Evolutionary conservation across 23 tunicate species (phyloP), one percentile per base, ranked within the genome.

Genomic region (Halocynthia roretzi): DNA sequence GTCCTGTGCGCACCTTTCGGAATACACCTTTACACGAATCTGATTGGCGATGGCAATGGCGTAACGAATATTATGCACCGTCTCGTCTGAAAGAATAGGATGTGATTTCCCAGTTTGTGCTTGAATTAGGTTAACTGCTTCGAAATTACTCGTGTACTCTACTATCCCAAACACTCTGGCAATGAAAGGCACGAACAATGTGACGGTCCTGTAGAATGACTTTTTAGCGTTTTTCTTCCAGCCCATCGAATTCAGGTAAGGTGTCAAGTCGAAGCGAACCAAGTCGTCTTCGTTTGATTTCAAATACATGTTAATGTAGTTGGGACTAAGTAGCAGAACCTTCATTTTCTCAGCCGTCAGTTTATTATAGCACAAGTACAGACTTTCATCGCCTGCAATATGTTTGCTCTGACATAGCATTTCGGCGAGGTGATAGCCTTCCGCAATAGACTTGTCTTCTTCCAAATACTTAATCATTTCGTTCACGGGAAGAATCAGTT

Each of bases 341-440:
- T 82, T 52, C 51, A 69, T 64, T 52, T 21, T 54, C n/a, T 80
- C 54, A 20, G 14, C 56, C 9, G 56, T 40, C 7, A 19, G 8
- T 8, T 19, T 7, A 10, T 50, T 44, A 50, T 55, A 82, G 50
- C 62, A 0, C 10, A 61, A 22, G 61, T 52, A 81, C 10, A 81
- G 44, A 8, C 8, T 62, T 52, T 58, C 50, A 18, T 68, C 51
- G 52, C 86, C 86, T 7, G 71, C 65, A 9, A 83, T 75, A 63
- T 55, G 63, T 18, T 74, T 40, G 21, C 60, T 72, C 23, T 61
- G 12, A 6, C 68, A 51, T 65, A 83, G 50, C 62, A 83, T 83
- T 50, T 74, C 78, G 10, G 75, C 12, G 17, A 83, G 74, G 50
- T 83, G 80, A 65, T 83, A 83, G 40, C 86, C 86, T 8, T 83